Evolutionary conservation across 2,888 invertebrate genomes (phyloP).

Genomic region (Melanargia galathea): DNA sequence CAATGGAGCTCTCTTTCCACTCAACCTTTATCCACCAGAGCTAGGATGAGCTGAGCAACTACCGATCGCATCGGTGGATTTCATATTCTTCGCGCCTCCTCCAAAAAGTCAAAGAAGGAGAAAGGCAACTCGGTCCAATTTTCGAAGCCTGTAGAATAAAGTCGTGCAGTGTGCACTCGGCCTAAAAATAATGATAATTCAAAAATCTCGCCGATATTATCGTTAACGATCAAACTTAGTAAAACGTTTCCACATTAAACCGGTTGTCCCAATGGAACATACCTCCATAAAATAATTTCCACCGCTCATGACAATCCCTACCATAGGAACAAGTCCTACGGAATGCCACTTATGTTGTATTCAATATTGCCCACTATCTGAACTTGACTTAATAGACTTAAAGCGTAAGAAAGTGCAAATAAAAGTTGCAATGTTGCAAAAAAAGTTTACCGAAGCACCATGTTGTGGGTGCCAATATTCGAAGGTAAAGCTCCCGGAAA

Average conservation of each 20-base stretch:
- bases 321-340: conserved; percentile 21
- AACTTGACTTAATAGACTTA: conserved; percentile 42
- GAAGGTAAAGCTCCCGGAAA: not conserved
- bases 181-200: conserved; percentile 18
- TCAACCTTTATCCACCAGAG: too few species aligned
- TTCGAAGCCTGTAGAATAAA: not conserved
- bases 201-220: conserved; percentile 15
- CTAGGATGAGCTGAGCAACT: too few species aligned
- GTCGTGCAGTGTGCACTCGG: not conserved
- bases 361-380: conserved; percentile 35
- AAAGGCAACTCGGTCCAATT: not conserved
- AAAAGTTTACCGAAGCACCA: not conserved
- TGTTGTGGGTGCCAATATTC: not conserved
- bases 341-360: conserved; percentile 33
- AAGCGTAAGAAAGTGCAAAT: conserved; percentile 42
- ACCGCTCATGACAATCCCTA: conserved; percentile 22
- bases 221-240: conserved; percentile 13
- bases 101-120: not conserved
- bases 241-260: conserved; percentile 18
- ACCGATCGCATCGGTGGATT: too few species aligned
- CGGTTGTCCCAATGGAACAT: conserved; percentile 14
- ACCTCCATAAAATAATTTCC: conserved; percentile 22
- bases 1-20: too few species aligned
- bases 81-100: too few species aligned
- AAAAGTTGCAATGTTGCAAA: not conserved